These are phyloP conservation scores for Anarsia innoxiella DNA, from an alignment of 2,888 invertebrate genomes.

Conservation along the genomic window DNA sequence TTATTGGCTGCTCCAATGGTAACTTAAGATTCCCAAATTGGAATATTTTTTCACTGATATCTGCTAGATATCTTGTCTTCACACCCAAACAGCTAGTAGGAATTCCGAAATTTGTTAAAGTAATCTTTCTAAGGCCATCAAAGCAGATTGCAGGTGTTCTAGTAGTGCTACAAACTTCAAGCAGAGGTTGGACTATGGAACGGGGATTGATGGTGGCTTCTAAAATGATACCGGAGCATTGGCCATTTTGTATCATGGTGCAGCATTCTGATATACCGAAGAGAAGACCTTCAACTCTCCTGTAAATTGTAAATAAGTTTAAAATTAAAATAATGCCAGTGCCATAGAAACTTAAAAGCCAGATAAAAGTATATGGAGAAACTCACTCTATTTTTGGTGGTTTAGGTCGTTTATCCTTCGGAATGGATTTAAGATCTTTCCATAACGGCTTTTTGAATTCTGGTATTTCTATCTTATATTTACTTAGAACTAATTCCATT, in stretches of 20 bases:
- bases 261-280: constrained; percentile 58
- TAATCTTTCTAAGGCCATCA: constrained; percentile 39
- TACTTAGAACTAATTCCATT: constrained; percentile 31
- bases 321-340: not conserved
- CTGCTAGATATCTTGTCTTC: constrained; percentile 30
- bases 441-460: constrained; percentile 51
- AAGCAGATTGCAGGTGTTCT: constrained; percentile 53
- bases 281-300: constrained; percentile 48
- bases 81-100: constrained; percentile 58
- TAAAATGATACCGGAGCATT: constrained; percentile 52
- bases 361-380: not conserved
- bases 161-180: constrained; percentile 40
- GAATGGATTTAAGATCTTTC: constrained; percentile 50
- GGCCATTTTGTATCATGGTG: constrained; percentile 28
- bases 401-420: constrained; percentile 53
- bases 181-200: constrained; percentile 53
- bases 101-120: constrained; percentile 48
- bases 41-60: constrained; percentile 29
- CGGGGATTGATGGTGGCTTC: constrained; percentile 55
- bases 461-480: constrained; percentile 43
- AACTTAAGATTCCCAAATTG: constrained; percentile 31
- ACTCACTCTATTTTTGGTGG: constrained; percentile 46
- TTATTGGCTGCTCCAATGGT: constrained; percentile 6
- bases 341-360: not conserved
- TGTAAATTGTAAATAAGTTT: constrained; percentile 31